These are phyloP conservation scores for Zosterops japonicus DNA, from an alignment of 2,113 vertebrate genomes.

Conservation along the genomic window DNA sequence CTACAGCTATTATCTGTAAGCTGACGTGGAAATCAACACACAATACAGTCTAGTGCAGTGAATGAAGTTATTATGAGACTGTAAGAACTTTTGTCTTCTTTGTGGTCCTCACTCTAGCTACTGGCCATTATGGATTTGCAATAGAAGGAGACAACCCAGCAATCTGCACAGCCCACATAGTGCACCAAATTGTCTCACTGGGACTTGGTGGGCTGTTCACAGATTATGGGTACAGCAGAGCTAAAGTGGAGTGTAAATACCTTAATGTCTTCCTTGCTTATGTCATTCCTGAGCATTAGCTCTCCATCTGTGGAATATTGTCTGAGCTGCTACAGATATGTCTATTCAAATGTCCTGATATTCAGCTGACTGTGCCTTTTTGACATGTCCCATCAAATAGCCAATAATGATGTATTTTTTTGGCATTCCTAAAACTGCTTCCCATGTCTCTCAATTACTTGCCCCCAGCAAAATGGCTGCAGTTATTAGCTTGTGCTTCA, in stretches of 20 bases:
- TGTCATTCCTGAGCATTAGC: neutral
- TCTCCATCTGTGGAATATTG: neutral
- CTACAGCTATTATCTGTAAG: neutral
- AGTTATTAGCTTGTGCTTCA: constrained; percentile 30
- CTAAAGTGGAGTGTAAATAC: neutral
- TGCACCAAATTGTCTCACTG: neutral
- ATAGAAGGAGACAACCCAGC: neutral
- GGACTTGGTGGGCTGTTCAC: neutral
- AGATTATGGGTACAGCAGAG: neutral
- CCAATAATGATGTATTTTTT: constrained; percentile 34
- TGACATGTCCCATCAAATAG: constrained; percentile 20
- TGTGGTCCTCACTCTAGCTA: neutral
- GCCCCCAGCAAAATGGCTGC: constrained; percentile 23
- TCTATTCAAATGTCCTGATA: neutral
- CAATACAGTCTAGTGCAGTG: neutral
- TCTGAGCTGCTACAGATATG: neutral
- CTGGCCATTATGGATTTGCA: neutral
- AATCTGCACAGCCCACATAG: neutral
- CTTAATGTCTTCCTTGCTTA: neutral
- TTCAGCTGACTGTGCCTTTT: constrained; percentile 7
- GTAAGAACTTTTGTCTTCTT: neutral
- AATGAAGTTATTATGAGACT: neutral
- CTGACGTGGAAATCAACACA: neutral
- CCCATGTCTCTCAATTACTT: constrained; percentile 1
- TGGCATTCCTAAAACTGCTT: neutral